Evolutionary conservation across 2,888 invertebrate species (phyloP).

Genomic region (Epinotia bilunana): DNA sequence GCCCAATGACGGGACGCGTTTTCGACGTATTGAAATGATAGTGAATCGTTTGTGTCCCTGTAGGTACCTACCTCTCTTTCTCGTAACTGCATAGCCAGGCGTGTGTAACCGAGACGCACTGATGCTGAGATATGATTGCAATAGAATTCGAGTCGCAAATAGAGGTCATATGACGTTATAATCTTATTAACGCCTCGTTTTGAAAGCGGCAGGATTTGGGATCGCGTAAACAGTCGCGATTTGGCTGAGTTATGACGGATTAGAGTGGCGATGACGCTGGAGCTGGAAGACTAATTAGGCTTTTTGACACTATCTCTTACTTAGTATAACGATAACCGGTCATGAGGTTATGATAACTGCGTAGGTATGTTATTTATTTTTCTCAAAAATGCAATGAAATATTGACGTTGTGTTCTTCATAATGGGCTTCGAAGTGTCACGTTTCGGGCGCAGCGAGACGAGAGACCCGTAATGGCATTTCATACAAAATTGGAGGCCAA

Average conservation of each 20-base stretch:
- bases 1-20: neutral
- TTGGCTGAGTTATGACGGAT: conserved; percentile 42
- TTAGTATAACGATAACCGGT: too few species aligned
- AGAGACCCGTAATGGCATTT: too few species aligned
- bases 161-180: conserved; percentile 26
- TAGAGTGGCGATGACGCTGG: conserved; percentile 14
- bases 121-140: neutral
- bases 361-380: too few species aligned
- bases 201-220: conserved; percentile 39
- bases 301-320: conserved; percentile 32
- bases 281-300: conserved; percentile 46
- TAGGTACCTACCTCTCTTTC: neutral
- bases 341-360: too few species aligned
- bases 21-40: neutral
- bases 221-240: conserved; percentile 41
- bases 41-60: neutral
- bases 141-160: neutral
- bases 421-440: too few species aligned
- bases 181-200: conserved; percentile 43
- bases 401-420: too few species aligned
- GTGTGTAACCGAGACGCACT: neutral
- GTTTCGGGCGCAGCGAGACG: too few species aligned
- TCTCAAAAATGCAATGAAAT: too few species aligned
- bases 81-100: neutral
- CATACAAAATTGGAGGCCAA: too few species aligned